Percentiles rank a stretch among this genome's conserved stretches.
Evolutionary conservation across 2,888 invertebrate species (phyloP).

Genomic region (Punctoribates punctum): DNA sequence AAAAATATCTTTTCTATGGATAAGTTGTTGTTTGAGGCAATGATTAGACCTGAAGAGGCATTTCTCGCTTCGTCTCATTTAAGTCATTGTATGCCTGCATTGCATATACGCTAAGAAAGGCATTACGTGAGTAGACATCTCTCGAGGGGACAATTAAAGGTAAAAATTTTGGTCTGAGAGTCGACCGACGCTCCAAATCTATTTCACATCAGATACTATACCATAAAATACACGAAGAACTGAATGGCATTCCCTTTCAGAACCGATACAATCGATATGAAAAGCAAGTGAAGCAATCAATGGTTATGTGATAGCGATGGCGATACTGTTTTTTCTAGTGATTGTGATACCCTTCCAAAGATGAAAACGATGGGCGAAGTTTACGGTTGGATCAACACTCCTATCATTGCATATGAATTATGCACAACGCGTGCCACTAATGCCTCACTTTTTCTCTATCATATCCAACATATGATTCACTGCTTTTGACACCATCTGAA

Average conservation of each 20-base stretch:
- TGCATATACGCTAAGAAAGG: background rate
- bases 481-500: constrained; percentile 22
- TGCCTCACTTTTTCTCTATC: background rate
- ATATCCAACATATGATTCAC: constrained; percentile 19
- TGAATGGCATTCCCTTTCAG: background rate
- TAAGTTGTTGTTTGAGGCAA: constrained; percentile 22
- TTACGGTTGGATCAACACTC: constrained; percentile 6
- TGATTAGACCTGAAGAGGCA: constrained; percentile 16
- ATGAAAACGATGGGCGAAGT: constrained; percentile 2
- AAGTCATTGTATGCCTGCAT: background rate
- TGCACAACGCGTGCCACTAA: constrained; percentile 31
- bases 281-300: background rate
- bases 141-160: constrained; percentile 29
- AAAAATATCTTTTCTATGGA: constrained; percentile 11
- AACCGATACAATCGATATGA: constrained; percentile 4
- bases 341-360: no score
- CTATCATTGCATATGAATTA: constrained; percentile 26
- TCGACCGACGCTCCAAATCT: background rate
- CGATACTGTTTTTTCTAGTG: background rate
- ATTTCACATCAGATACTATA: background rate
- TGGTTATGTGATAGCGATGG: background rate
- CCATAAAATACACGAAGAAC: background rate
- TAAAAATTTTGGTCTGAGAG: constrained; percentile 1
- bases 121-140: constrained; percentile 23
- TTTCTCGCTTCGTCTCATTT: constrained; percentile 21